Base-by-base conservation (phyloP, 2,888 invertebrate genomes). In the Mythimna vitellina region DNA sequence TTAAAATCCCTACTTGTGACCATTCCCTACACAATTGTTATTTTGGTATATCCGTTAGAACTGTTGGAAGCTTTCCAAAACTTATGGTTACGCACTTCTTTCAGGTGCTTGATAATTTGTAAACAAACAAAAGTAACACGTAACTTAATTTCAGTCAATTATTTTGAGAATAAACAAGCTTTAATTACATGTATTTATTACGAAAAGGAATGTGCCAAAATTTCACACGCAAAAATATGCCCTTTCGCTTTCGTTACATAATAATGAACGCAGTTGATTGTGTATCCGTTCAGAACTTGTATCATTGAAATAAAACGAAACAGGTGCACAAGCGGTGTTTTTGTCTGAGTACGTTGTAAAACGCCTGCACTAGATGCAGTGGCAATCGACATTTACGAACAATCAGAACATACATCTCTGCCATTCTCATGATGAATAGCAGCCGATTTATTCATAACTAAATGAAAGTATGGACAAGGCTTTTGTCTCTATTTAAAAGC, bases 31-130 rank as follows among this genome's bases (percentile, higher is more conserved):
- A 76, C 66, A 77, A 85, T 78, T 68, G 65, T 86, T 89, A 89
- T 89, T 91, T 90, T 80, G 65, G 83, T 84, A 84, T 87, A 85
- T 89, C 88, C 86, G 88, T 89, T 92, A 91, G 91, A 89, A 72
- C 46, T 46, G 58, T 89, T 92, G 92, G 91, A 89, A 72, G 64
- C 51, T 67, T 60, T 89, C 91, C 92, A 92, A 89, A 81, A 73
- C 75, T 68, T 75, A 84, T 75, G 42, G 73, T 83, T 83, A 85
- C 85, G 81, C 82, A 83, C 79, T 77, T 77, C 69, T 81, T 65
- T 22, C 22, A 74, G 73, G 66, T 72, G 32, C 60, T 80, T 32
- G 5, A 64, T 68, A 49, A 73, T 74, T 54, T 51, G 65, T 76
- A 78, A 80, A 81, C 65, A 81, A 82, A 86, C 63, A 67, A 38